Percentiles rank a stretch among this genome's conserved stretches.
phyloP scores from a whole-genome alignment of 1,140 invertebrate species.

The Branchinecta lindahli region DNA sequence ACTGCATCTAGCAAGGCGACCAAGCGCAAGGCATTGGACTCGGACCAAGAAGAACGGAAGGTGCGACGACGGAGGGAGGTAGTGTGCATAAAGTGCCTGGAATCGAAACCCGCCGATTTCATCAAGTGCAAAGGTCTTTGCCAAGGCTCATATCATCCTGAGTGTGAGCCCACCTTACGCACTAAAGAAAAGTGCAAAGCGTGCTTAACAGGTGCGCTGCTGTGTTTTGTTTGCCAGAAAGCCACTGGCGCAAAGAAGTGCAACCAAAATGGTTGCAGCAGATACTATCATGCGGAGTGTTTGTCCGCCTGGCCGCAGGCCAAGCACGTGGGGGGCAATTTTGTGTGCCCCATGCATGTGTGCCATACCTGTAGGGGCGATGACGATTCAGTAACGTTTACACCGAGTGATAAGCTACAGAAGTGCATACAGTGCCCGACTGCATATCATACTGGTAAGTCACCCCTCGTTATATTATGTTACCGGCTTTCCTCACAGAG shows the following conservation, averaged over 20 bases:
- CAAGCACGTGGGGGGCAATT: not conserved
- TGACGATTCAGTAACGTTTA: not conserved
- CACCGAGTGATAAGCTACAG: not conserved
- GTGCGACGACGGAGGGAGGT: not conserved
- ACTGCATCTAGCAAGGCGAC: too few relatives aligned
- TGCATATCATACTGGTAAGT: not conserved
- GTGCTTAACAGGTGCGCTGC: not conserved
- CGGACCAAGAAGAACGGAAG: too few relatives aligned
- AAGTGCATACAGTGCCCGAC: not conserved
- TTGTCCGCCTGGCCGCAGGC: not conserved
- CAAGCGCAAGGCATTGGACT: too few relatives aligned
- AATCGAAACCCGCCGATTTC: not conserved
- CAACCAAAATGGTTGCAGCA: not conserved
- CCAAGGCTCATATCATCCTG: not conserved
- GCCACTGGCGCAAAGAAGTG: not conserved
- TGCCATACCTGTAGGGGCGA: not conserved
- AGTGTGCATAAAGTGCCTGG: not conserved
- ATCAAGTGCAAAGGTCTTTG: not conserved
- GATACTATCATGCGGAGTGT: not conserved
- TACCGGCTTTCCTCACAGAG: too few relatives aligned
- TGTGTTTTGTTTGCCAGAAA: not conserved
- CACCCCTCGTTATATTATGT: not conserved
- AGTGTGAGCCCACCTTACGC: not conserved
- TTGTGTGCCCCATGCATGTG: not conserved
- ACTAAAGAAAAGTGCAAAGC: not conserved